Conservation (phyloP, 2,888 invertebrate genomes). For the Hypomecis punctinalis region DNA sequence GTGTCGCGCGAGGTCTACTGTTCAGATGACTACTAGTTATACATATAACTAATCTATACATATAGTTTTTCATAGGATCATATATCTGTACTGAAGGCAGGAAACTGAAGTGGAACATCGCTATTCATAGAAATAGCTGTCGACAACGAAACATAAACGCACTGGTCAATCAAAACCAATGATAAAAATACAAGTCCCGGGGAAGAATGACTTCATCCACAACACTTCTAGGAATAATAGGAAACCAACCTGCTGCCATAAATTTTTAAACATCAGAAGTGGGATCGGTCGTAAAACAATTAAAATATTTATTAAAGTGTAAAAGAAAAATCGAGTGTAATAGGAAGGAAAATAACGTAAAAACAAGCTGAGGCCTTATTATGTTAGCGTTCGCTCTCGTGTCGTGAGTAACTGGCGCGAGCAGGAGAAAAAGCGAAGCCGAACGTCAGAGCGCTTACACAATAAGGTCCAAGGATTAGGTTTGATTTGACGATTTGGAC, state of each 20-base stretch:
- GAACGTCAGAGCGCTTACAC: too few relatives aligned
- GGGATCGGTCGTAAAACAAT: slow-evolving; percentile 24
- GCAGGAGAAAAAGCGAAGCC: too few relatives aligned
- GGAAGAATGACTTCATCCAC: slow-evolving; percentile 13
- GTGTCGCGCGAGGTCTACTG: too few relatives aligned
- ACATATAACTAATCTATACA: too few relatives aligned
- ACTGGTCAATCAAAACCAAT: slow-evolving; percentile 8
- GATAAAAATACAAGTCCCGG: slow-evolving; percentile 21
- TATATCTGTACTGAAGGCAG: too few relatives aligned
- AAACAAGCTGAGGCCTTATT: too few relatives aligned
- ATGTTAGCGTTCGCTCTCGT: too few relatives aligned
- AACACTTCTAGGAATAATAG: slow-evolving; percentile 26
- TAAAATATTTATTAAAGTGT: not conserved
- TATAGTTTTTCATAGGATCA: too few relatives aligned
- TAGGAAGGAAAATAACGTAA: not conserved
- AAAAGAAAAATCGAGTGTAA: slow-evolving; percentile 7
- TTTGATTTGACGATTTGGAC: too few relatives aligned
- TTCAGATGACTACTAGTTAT: too few relatives aligned
- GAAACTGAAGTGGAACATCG: not conserved
- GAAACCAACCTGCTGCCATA: slow-evolving; percentile 31
- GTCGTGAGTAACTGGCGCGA: too few relatives aligned
- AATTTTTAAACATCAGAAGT: slow-evolving; percentile 25
- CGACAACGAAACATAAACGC: not conserved
- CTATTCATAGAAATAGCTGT: not conserved
- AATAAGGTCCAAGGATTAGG: too few relatives aligned